A percentile compares a stretch with the other conserved stretches of the same genome.
These are phyloP conservation scores for Danaus plexippus DNA, from an alignment of 1,140 invertebrate species.

Conservation along the genomic window DNA sequence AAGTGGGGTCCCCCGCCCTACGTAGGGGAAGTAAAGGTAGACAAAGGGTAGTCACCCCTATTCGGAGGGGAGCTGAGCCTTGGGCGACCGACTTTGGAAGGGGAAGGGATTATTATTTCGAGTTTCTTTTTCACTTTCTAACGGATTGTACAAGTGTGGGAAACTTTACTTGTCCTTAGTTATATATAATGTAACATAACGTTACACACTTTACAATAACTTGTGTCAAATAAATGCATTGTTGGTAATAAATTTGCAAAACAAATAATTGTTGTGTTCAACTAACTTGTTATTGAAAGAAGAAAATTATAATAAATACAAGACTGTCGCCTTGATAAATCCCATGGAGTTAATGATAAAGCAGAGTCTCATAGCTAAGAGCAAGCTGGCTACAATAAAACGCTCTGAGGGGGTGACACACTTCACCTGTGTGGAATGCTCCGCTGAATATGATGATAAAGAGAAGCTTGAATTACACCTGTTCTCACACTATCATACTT, in stretches of 20 bases:
- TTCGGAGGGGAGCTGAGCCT: slow-evolving; percentile 57
- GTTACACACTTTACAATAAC: too few species aligned
- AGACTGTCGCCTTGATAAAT: slow-evolving; percentile 5
- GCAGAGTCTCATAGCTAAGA: slow-evolving; percentile 34
- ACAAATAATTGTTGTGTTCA: too few species aligned
- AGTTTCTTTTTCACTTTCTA: slow-evolving; percentile 46
- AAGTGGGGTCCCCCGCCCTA: slow-evolving; percentile 63
- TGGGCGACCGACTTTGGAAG: slow-evolving; percentile 51
- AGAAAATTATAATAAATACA: slow-evolving; percentile 1
- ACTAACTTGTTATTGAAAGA: neutral
- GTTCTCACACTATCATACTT: slow-evolving; percentile 81
- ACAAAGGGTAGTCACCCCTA: slow-evolving; percentile 67
- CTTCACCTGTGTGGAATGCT: slow-evolving; percentile 51
- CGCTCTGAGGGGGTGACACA: slow-evolving; percentile 23
- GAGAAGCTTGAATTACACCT: slow-evolving; percentile 82
- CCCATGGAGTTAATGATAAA: slow-evolving; percentile 27
- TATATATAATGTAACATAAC: too few species aligned
- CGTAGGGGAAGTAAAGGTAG: slow-evolving; percentile 57
- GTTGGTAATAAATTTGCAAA: too few species aligned
- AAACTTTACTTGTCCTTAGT: slow-evolving; percentile 26
- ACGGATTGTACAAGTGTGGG: slow-evolving; percentile 35
- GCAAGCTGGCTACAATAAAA: slow-evolving; percentile 42
- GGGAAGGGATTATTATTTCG: slow-evolving; percentile 59
- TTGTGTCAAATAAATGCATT: too few species aligned
- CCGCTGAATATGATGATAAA: slow-evolving; percentile 70